phyloP scores from a whole-genome alignment of 35 echinoderm and acorn worm species.

The Anneissia japonica region DNA sequence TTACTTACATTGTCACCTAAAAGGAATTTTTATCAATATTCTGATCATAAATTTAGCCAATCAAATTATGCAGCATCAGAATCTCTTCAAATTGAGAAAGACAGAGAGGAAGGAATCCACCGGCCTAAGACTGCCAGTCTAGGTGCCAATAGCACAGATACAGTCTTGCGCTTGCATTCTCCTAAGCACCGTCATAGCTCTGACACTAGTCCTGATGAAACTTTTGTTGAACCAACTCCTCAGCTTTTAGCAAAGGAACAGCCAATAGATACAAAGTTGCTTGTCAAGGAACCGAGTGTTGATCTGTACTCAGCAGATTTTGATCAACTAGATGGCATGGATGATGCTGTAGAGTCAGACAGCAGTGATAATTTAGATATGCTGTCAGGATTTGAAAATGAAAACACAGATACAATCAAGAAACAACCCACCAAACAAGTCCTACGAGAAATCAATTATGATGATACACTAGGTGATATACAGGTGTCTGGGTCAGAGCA shows the following conservation, averaged over 20 bases:
- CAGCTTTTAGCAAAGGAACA: neutral
- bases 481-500: neutral
- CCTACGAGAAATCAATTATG: conserved; percentile 8
- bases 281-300: conserved; percentile 2
- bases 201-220: neutral
- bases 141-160: neutral
- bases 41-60: neutral
- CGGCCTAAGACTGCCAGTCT: neutral
- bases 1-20: neutral
- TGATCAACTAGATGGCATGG: conserved; percentile 65
- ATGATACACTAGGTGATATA: conserved; percentile 1
- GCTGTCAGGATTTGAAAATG: conserved; percentile 87
- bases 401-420: conserved; percentile 99
- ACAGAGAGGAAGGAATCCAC: neutral
- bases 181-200: conserved; percentile 14
- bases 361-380: conserved; percentile 62
- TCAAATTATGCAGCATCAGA: no score
- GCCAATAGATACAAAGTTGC: neutral
- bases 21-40: neutral
- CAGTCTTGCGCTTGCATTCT: neutral
- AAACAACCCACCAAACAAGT: conserved; percentile 73
- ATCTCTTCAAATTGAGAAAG: neutral
- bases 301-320: conserved; percentile 87
- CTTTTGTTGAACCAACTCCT: neutral
- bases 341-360: conserved; percentile 67